Base-by-base conservation (phyloP, 92 coral and sea anemone species). In the Epizoanthus rinbou region DNA sequence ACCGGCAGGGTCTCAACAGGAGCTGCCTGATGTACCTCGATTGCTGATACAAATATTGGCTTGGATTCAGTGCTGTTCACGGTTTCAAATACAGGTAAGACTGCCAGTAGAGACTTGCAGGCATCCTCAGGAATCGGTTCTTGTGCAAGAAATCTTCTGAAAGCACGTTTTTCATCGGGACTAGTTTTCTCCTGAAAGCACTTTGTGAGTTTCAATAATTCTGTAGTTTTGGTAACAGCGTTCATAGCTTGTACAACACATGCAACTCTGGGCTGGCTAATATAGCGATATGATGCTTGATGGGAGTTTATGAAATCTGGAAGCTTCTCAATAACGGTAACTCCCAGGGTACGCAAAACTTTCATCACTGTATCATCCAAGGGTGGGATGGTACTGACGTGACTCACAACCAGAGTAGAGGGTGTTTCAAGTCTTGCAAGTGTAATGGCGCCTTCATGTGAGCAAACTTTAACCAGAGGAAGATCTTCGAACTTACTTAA, bases 401-500 rank as follows among this genome's bases (percentile, higher is more conserved):
- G 43, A 41, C 57, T 72, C 13, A 84, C 64, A 10, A 90, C 64
- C 8, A 80, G 64, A 19, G 33, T 68, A 4, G 93, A 87, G n/a
- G 86, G 88, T 33, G 50, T 58, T 16, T 56, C 33, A 21, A 90
- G 85, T 72, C 91, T 85, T 57, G 73, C 59, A 24, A 90, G 76
- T 35, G 62, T 33, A 8, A 90, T 64, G 5, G 3, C 84, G 62
- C 3, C 24, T n/a, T 57, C 65, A 22, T 5, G 75, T 63, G 39
- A 75, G 47, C 35, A 57, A 74, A 89, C 18, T 16, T 90, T 91
- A 74, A 93, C 69, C 57, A 93, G 69, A 5, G 95, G 95, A 69
- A 91, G 80, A 19, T 82, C 83, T 56, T 64, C 31, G 59, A 93
- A 80, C 18, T 62, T 52, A 7, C 73, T 18, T 14, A 93, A 86